Base-by-base conservation (phyloP, 2,113 vertebrate species). In the Phrynosoma blainvillii region DNA sequence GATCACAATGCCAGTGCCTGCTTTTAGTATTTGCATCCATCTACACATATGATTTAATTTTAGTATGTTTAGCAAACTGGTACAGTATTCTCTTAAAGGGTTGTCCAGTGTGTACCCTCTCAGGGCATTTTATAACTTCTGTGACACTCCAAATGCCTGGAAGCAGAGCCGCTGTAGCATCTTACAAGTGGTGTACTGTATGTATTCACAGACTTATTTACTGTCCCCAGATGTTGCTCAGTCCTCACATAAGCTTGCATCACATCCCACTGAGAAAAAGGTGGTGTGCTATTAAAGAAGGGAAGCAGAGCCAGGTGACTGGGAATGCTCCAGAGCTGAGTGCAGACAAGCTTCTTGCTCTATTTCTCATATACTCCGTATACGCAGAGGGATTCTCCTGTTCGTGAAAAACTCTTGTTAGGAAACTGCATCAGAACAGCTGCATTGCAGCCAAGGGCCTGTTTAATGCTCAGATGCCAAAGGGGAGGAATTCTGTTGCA, bases 41-140 rank as follows among this genome's bases (percentile, higher is more conserved):
- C 81, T 73, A 84, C 82, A 56, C 47, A 54, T 73, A 54, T 32
- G 18, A 54, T 84, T 73, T 54, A 73, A 84, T 73, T 84, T 42
- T 21, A 73, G 27, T 11, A 59, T 59, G 47, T 32, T 73, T 73
- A 82, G 13, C 25, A 56, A 25, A n/a, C 16, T 0, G 86, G 56
- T 36, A 36, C 36, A 36, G 40, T 36, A 65, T 75, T 6, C 84
- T 84, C 71, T 77, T 2, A 59, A 59, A 2, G 56, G 56, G 11
- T 59, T 59, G 0, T 4, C 2, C n/a, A 11, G 30, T 84, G 52
- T 25, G 16, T 21, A 52, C 0, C 12, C 66, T 59, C 47, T 85
- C 83, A 84, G 47, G 14, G 6, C 79, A 5, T 47, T 79, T 82
- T 82, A 8, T 73, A 65, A 16, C 77, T 21, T 79, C 11, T 6